A percentile compares a stretch with the other conserved stretches of the same genome.
Evolutionary conservation across 2,797 vertebrate species (phyloP).

Genomic region (Phrynocephalus guinanensis): DNA sequence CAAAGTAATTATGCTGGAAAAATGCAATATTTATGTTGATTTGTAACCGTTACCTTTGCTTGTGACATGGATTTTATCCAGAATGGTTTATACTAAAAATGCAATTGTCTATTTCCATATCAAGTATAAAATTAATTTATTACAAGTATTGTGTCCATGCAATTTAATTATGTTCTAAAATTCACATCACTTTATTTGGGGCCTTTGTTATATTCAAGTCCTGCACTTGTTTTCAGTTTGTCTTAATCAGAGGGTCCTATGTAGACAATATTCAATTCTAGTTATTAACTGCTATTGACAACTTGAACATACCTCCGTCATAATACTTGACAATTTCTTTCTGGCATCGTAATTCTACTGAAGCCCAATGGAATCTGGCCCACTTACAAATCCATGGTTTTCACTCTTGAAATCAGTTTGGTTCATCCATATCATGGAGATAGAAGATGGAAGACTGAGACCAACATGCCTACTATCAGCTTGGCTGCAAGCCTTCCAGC

Average conservation of each 20-base stretch:
- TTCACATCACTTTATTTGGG: background rate
- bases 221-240: background rate
- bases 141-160: constrained; percentile 7
- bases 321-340: no score
- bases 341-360: background rate
- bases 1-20: background rate
- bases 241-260: background rate
- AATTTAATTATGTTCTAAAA: background rate
- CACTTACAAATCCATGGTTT: background rate
- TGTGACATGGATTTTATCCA: constrained; percentile 25
- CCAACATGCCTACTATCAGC: background rate
- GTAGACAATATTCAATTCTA: background rate
- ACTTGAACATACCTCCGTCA: background rate
- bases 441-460: background rate
- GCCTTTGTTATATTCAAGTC: background rate
- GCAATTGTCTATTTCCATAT: constrained; percentile 18
- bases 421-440: no score
- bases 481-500: no score
- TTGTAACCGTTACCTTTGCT: constrained; percentile 9
- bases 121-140: constrained; percentile 30
- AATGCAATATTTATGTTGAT: no score
- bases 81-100: constrained; percentile 36
- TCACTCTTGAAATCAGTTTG: no score
- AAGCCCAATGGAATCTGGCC: background rate
- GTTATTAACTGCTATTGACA: background rate